Base-by-base conservation (phyloP, 2,113 vertebrate genomes). In the Alectura lathami region DNA sequence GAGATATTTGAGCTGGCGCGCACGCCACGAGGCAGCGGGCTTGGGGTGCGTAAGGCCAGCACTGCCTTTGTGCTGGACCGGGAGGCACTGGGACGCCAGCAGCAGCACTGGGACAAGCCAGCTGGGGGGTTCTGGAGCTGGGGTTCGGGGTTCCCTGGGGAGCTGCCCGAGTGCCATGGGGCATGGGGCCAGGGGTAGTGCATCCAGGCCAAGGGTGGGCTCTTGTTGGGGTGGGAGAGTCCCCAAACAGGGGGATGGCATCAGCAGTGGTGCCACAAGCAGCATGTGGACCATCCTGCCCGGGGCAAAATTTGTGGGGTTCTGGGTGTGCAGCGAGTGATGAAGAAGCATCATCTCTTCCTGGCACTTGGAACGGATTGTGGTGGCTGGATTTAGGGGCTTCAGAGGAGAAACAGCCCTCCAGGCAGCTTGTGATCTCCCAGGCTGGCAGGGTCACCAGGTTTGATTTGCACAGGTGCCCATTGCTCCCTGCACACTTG, bases 1-100 rank as follows among this genome's bases (percentile, higher is more conserved):
- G 75, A 42, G 64, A 69, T 94, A 92, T 96, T 97, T 73, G 91
- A 96, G 97, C 97, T 85, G 85, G 75, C 0, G 2, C 29, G 53
- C 95, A 66, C 51, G 64, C 45, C 66, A 32, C n/a, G 84, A 29
- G 59, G n/a, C 4, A 13, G 30, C 8, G 50, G 34, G 56, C 0
- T 1, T 4, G 10, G 13, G 36, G 11, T 36, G 21, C 5, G 2
- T 2, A n/a, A 32, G 56, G 13, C 26, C 62, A 3, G 1, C 1
- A 11, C 56, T 54, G 34, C 38, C 54, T 68, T 59, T 2, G 0
- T 40, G 32, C 50, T 29, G 27, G 32, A 27, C n/a, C 1, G 3
- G 27, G 53, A 15, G 20, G 18, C 4, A 9, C 24, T 8, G 5
- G 42, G 62, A 14, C 45, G 50, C 53, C 5, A 29, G 8, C 1